Evolutionary conservation across 2,888 invertebrate species (phyloP).

Genomic region (Ormyrus labotus): DNA sequence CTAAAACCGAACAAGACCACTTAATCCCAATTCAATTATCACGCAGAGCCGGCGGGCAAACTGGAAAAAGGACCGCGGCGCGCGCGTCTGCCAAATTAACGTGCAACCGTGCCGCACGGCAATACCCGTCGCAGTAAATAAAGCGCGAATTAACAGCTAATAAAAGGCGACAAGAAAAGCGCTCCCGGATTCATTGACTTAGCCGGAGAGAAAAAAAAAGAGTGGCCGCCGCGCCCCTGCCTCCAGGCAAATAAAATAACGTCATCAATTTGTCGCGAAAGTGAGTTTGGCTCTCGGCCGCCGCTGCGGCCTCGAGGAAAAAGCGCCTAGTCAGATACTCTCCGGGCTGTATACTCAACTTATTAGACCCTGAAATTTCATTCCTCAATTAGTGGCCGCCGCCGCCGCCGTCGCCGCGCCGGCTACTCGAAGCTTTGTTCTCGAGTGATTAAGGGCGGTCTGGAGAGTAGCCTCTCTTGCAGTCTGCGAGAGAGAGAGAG

Average conservation of each 20-base stretch:
- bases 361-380: slow-evolving; percentile 56
- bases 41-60: background rate
- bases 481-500: slow-evolving; percentile 1
- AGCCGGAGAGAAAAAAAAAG: background rate
- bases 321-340: slow-evolving; percentile 28
- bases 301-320: background rate
- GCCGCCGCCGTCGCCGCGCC: background rate
- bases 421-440: slow-evolving; percentile 51
- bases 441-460: slow-evolving; percentile 45
- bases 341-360: slow-evolving; percentile 34
- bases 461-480: slow-evolving; percentile 15
- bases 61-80: background rate
- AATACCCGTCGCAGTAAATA: slow-evolving; percentile 18
- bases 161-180: slow-evolving; percentile 47
- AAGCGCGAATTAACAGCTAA: slow-evolving; percentile 47
- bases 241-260: slow-evolving; percentile 45
- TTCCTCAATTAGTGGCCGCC: slow-evolving; percentile 50
- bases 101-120: background rate
- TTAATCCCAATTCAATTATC: slow-evolving; percentile 23
- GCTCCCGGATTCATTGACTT: slow-evolving; percentile 41
- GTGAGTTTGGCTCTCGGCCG: slow-evolving; percentile 20
- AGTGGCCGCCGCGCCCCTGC: background rate
- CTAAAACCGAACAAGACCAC: slow-evolving; percentile 6
- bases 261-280: slow-evolving; percentile 47
- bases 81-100: background rate